A percentile compares a stretch with the other conserved stretches of the same genome.
Conservation (phyloP, 2,797 vertebrate genomes). For the Sebastiscus albofasciatus region DNA sequence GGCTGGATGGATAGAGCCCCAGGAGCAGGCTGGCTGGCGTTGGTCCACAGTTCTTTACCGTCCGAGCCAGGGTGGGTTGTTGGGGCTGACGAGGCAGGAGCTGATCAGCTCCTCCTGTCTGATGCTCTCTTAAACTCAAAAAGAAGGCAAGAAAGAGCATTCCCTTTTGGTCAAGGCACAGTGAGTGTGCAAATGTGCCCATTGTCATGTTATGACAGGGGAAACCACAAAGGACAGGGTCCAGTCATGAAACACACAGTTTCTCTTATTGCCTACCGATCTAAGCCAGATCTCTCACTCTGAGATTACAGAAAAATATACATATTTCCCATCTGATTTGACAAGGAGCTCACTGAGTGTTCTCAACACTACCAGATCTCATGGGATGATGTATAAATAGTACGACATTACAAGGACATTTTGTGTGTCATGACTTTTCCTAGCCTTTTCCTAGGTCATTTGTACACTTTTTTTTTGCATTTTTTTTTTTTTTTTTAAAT, state of each 20-base stretch:
- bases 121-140: slow-evolving; percentile 29
- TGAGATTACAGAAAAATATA: background rate
- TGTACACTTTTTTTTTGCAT: too few species aligned
- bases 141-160: background rate
- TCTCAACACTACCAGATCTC: too few species aligned
- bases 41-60: background rate
- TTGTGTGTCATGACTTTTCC: too few species aligned
- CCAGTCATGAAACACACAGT: slow-evolving; percentile 8
- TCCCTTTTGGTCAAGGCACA: background rate
- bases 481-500: too few species aligned
- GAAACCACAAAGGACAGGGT: slow-evolving; percentile 4
- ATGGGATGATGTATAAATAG: too few species aligned
- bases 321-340: background rate
- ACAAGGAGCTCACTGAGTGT: background rate
- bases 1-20: slow-evolving; percentile 26
- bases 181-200: background rate
- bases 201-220: background rate
- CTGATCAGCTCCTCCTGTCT: background rate
- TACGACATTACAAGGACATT: too few species aligned
- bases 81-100: slow-evolving; percentile 5
- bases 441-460: too few species aligned
- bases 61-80: slow-evolving; percentile 18
- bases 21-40: slow-evolving; percentile 25
- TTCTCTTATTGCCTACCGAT: background rate
- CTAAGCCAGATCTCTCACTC: background rate